A percentile compares a stretch with the other conserved stretches of the same genome.
Evolutionary conservation across 2,113 vertebrate species (phyloP).

Genomic region (Protobothrops flavoviridis): DNA sequence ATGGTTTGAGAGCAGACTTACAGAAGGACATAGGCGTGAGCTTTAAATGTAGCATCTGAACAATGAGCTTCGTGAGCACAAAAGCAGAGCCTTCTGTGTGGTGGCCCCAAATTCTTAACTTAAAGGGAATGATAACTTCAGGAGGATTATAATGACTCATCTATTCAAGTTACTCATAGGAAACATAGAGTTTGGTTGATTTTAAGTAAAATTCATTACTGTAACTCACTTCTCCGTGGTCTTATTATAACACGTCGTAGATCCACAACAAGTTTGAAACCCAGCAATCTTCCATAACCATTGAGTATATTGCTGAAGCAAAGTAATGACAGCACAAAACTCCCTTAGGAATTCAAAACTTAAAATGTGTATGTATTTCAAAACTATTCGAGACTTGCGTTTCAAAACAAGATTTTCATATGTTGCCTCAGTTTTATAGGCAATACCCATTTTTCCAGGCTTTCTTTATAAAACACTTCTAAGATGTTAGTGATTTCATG

Average conservation of each 20-base stretch:
- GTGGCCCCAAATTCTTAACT: not conserved
- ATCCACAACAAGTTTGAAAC: not conserved
- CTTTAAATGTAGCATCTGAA: not conserved
- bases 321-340: not conserved
- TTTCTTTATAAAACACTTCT: conserved; percentile 31
- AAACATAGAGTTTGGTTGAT: not conserved
- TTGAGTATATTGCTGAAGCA: not conserved
- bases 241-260: not conserved
- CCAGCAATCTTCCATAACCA: not conserved
- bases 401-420: not conserved
- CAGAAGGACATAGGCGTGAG: not conserved
- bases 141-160: not conserved
- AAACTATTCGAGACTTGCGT: not conserved
- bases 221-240: not conserved
- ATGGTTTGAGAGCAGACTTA: too few species aligned
- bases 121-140: not conserved
- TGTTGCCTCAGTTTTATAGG: not conserved
- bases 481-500: conserved; percentile 33
- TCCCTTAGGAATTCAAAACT: not conserved
- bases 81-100: not conserved
- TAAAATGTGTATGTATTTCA: not conserved
- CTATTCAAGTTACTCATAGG: not conserved
- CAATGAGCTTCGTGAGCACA: not conserved
- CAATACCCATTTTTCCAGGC: conserved; percentile 8
- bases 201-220: not conserved